Base-by-base conservation (phyloP, 2,113 vertebrate species). In the Eulacestoma nigropectus region DNA sequence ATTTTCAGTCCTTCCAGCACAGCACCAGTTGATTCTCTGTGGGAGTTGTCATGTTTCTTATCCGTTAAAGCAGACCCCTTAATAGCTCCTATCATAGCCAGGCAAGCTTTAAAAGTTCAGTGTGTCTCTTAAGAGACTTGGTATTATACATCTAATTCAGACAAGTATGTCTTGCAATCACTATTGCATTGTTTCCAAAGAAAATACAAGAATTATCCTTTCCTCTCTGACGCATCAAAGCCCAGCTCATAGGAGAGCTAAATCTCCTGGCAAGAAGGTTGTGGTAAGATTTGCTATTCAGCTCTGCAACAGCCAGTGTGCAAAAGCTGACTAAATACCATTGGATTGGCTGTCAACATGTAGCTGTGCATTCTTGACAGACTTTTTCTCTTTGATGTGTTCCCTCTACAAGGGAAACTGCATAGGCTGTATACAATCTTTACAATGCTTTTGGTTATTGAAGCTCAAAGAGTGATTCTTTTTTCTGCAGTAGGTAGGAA, bases 11-110 rank as follows among this genome's bases (percentile, higher is more conserved):
- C 56, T 96, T 80, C 77, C 64, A 90, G 72, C 83, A 39, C 44
- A 91, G 59, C 87, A 95, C 89, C 74, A 91, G 55, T 59, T 95
- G 96, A 94, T 91, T 84, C 94, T 95, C 95, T 84, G 65, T 91
- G 94, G 95, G 89, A 95, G 77, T 56, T 81, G 86, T 95, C 80
- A 37, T 73, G 20, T 92, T 95, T 75, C 94, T 96, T 97, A 96
- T 95, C 95, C 89, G 1, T 84, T 95, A 91, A 84, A 84, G 76
- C 95, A 96, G 91, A 69, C 73, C 94, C 65, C 69, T 81, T 95
- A 97, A 95, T 95, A 95, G 94, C 93, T 91, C 74, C 89, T 95
- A 92, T 96, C 94, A 75, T 87, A 89, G 87, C 56, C 89, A 94
- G 91, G 89, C 91, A 95, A 96, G 89, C 94, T 84, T 94, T 87